These are phyloP conservation scores for Julus scandinavius DNA, from an alignment of 2,888 invertebrate species.

Conservation along the genomic window DNA sequence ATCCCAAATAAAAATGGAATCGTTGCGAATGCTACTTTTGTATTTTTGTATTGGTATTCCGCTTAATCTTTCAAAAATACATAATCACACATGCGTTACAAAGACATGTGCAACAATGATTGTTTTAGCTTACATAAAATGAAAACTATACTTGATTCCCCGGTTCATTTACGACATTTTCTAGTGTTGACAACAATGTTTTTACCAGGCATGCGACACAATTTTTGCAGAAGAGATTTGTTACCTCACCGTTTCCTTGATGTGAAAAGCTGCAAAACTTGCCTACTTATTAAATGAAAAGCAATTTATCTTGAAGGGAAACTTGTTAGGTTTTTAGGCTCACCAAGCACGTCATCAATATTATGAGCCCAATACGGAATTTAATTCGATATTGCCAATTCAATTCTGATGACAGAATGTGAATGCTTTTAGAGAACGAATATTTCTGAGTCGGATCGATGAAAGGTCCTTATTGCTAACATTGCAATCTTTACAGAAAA, in stretches of 20 bases:
- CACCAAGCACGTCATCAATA: not conserved
- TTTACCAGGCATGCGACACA: not conserved
- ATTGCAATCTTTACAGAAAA: not conserved
- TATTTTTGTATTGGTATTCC: not conserved
- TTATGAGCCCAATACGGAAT: not conserved
- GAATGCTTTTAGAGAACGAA: not conserved
- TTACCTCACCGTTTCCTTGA: not conserved
- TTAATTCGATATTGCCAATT: not conserved
- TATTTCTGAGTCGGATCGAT: not conserved
- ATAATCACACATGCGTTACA: not conserved
- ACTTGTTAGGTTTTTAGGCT: not conserved
- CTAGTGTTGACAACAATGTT: not conserved
- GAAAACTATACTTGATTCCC: not conserved
- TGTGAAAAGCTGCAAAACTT: not conserved
- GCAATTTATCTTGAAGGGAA: not conserved
- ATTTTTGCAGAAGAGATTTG: not conserved
- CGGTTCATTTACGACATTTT: not conserved
- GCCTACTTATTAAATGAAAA: constrained; percentile 3
- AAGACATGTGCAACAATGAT: not conserved
- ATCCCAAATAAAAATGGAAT: not conserved
- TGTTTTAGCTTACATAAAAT: not conserved
- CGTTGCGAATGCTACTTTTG: not conserved
- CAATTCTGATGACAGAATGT: not conserved
- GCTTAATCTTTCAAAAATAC: not conserved
- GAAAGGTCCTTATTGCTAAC: not conserved